Conservation (phyloP, 2,888 invertebrate genomes). For the Cyaniris semiargus region DNA sequence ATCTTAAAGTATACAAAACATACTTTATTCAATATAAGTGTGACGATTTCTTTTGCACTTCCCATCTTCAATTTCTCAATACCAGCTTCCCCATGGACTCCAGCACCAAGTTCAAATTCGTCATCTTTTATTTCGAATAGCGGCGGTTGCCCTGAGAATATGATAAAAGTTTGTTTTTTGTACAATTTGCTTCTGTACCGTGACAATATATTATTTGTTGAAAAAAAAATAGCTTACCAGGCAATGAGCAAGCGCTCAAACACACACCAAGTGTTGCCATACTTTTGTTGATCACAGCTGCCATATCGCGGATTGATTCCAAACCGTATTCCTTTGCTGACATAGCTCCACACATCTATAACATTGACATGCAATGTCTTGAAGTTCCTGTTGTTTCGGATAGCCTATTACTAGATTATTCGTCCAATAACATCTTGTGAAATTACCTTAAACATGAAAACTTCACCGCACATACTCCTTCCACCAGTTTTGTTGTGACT, state of each 20-base stretch:
- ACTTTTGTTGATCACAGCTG: slow-evolving; percentile 69
- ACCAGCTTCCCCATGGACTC: slow-evolving; percentile 80
- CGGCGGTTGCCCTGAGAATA: slow-evolving; percentile 71
- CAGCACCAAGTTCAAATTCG: slow-evolving; percentile 84
- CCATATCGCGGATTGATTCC: slow-evolving; percentile 76
- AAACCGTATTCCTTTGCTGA: slow-evolving; percentile 81
- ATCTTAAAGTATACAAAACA: too few relatives aligned
- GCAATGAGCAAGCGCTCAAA: slow-evolving; percentile 84
- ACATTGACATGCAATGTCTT: background rate
- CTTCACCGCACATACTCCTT: slow-evolving; percentile 83
- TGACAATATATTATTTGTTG: background rate
- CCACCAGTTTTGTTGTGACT: slow-evolving; percentile 80
- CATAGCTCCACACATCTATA: slow-evolving; percentile 87
- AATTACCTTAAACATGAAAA: slow-evolving; percentile 78
- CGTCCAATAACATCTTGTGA: background rate
- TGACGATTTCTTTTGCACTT: slow-evolving; percentile 71
- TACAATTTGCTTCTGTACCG: too few relatives aligned
- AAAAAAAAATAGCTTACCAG: slow-evolving; percentile 60
- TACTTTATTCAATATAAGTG: slow-evolving; percentile 72
- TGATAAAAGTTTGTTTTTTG: background rate
- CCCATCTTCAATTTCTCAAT: slow-evolving; percentile 68
- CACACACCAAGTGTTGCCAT: slow-evolving; percentile 87
- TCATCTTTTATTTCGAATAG: slow-evolving; percentile 82
- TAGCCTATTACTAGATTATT: background rate
- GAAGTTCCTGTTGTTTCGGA: background rate